Percentiles rank a stretch among this genome's conserved stretches.
phyloP scores from a whole-genome alignment of 2,888 invertebrate genomes.

The Xanthostigma xanthostigma region DNA sequence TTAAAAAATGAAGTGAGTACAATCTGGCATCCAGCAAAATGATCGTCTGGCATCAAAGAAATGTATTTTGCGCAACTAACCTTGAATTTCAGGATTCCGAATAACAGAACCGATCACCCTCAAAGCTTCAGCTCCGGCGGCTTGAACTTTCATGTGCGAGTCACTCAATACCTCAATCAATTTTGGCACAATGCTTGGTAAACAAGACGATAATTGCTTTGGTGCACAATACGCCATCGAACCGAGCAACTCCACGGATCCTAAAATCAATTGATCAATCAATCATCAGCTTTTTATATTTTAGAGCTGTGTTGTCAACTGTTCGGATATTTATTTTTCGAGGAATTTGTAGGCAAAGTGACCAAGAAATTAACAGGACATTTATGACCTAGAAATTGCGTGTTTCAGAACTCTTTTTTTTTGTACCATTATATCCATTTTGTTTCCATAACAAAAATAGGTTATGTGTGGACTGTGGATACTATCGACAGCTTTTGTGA shows the following conservation, averaged over 20 bases:
- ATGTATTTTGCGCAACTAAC: constrained; percentile 21
- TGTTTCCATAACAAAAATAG: no score
- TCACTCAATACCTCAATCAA: constrained; percentile 93
- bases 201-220: constrained; percentile 92
- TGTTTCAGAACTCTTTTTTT: not conserved
- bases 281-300: not conserved
- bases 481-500: no score
- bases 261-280: constrained; percentile 30
- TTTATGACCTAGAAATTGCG: not conserved
- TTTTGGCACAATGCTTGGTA: constrained; percentile 96
- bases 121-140: constrained; percentile 90
- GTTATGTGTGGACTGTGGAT: no score
- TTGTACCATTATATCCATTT: no score
- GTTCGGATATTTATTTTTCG: not conserved
- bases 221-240: constrained; percentile 99
- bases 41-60: no score
- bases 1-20: no score
- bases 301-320: not conserved
- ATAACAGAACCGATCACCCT: constrained; percentile 96
- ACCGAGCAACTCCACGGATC: constrained; percentile 88
- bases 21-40: no score
- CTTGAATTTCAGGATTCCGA: constrained; percentile 94
- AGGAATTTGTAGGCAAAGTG: not conserved
- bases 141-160: constrained; percentile 93
- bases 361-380: not conserved